Conservation (phyloP, 1,140 invertebrate species). For the Drosophila ficusphila region DNA sequence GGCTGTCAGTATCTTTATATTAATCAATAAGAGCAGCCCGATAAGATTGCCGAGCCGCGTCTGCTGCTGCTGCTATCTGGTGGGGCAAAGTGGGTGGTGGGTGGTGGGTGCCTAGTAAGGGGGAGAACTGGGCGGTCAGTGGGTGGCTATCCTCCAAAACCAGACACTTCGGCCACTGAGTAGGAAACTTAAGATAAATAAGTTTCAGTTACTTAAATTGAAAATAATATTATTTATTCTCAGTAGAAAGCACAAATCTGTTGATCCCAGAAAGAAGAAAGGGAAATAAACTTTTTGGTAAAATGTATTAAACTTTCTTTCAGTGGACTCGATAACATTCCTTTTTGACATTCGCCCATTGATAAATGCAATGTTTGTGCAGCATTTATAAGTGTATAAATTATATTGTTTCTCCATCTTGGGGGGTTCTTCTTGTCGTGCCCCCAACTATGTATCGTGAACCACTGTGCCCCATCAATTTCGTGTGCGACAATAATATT, state of each 20-base stretch:
- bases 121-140: not conserved
- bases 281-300: too few species aligned
- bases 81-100: not conserved
- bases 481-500: constrained; percentile 60
- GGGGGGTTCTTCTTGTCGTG: constrained; percentile 5
- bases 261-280: too few species aligned
- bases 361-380: constrained; percentile 64
- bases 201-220: too few species aligned
- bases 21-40: constrained; percentile 75
- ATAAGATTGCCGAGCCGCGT: constrained; percentile 62
- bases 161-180: not conserved
- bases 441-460: not conserved
- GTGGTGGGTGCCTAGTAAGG: too few species aligned
- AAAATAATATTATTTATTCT: too few species aligned
- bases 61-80: constrained; percentile 18
- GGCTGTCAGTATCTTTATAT: constrained; percentile 67
- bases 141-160: constrained; percentile 6
- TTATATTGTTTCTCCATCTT: constrained; percentile 29
- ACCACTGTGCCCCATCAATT: constrained; percentile 47
- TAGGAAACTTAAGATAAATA: not conserved
- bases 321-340: constrained; percentile 12
- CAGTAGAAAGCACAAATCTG: too few species aligned
- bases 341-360: constrained; percentile 39
- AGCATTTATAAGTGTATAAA: constrained; percentile 55
- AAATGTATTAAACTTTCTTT: not conserved